Percentiles rank a stretch among this genome's conserved stretches.
These are phyloP conservation scores for Diadegma fenestrale DNA, from an alignment of 2,888 invertebrate species.

Conservation along the genomic window DNA sequence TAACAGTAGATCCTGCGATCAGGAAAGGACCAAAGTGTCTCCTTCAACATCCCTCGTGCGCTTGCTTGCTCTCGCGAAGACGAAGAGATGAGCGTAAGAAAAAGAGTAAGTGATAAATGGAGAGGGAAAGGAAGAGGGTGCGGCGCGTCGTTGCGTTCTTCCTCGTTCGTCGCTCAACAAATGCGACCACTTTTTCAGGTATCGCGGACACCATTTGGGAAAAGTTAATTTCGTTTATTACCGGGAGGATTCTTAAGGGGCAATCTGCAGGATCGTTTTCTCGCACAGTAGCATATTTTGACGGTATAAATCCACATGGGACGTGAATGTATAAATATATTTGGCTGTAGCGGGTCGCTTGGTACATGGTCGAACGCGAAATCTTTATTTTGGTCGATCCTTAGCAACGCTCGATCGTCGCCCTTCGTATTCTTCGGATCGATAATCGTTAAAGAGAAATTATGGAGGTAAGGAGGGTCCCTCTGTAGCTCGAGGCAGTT, in stretches of 20 bases:
- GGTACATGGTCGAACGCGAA: constrained; percentile 69
- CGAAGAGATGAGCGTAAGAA: constrained; percentile 1
- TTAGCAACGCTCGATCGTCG: background rate
- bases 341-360: constrained; percentile 11
- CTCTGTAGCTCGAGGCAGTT: constrained; percentile 6
- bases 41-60: background rate
- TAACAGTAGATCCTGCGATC: constrained; percentile 8
- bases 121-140: background rate
- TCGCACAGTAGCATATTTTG: constrained; percentile 66
- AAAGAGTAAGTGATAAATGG: background rate
- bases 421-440: constrained; percentile 71
- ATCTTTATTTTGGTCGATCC: constrained; percentile 75
- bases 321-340: background rate
- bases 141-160: constrained; percentile 59
- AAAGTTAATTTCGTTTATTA: constrained; percentile 78
- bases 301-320: background rate
- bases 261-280: constrained; percentile 16
- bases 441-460: constrained; percentile 77
- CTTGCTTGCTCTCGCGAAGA: background rate
- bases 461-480: constrained; percentile 70
- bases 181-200: constrained; percentile 73
- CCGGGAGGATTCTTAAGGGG: constrained; percentile 57
- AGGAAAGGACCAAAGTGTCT: constrained; percentile 39
- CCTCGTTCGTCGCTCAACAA: constrained; percentile 63
- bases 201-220: constrained; percentile 66